These are phyloP conservation scores for Boleophthalmus pectinirostris DNA, from an alignment of 2,113 vertebrate species.

Conservation along the genomic window DNA sequence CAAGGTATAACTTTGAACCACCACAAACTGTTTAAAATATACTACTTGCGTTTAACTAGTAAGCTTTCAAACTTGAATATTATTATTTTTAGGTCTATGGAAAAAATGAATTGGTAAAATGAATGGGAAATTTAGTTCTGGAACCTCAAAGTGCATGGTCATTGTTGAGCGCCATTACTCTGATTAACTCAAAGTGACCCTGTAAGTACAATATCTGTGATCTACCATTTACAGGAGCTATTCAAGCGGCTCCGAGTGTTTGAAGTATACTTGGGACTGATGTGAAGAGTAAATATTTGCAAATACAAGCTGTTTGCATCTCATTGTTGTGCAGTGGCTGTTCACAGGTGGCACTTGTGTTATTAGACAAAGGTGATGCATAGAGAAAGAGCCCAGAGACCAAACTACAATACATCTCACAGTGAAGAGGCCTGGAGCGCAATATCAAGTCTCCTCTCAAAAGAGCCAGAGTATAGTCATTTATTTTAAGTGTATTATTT, in stretches of 20 bases:
- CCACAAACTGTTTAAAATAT: no score
- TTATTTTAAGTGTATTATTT: not conserved
- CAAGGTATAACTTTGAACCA: no score
- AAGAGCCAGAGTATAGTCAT: not conserved
- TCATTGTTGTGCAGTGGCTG: constrained; percentile 52
- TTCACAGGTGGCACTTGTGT: constrained; percentile 73
- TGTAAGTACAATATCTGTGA: not conserved
- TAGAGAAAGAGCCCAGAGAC: constrained; percentile 58
- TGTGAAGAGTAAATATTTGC: constrained; percentile 40
- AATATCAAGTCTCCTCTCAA: constrained; percentile 20
- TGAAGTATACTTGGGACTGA: no score
- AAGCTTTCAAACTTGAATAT: no score
- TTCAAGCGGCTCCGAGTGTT: not conserved
- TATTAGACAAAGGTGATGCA: constrained; percentile 63
- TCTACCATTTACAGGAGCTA: not conserved
- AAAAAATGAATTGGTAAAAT: no score
- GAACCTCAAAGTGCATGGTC: no score
- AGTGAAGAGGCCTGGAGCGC: constrained; percentile 28
- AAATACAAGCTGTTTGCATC: constrained; percentile 15
- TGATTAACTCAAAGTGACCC: no score
- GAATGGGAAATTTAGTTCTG: no score
- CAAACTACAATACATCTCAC: constrained; percentile 67
- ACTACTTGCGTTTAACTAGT: no score
- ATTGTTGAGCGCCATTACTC: no score
- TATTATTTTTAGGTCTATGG: no score